Conservation (phyloP, 2,113 vertebrate genomes). For the Geothlypis trichas region DNA sequence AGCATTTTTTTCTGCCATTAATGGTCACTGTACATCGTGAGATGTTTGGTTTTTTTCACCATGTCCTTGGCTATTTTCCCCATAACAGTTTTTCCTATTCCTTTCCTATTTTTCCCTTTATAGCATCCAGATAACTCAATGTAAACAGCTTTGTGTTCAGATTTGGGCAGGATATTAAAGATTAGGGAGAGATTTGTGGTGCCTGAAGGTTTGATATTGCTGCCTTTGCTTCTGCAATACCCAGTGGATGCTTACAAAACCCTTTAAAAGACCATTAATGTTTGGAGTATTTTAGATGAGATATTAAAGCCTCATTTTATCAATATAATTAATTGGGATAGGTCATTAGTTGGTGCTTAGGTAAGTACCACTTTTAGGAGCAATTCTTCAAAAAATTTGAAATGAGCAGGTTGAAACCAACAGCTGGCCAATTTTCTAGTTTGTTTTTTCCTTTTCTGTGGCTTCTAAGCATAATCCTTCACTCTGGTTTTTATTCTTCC, state of each 20-base stretch:
- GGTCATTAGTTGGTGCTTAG: not conserved
- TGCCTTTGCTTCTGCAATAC: not conserved
- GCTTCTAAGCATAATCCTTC: not conserved
- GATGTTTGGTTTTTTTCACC: not conserved
- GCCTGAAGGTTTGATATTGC: not conserved
- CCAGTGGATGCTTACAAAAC: not conserved
- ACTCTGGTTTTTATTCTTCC: not conserved
- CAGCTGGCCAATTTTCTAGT: not conserved
- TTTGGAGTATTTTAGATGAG: not conserved
- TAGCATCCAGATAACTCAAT: not conserved
- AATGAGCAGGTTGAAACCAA: not conserved
- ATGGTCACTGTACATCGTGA: not conserved
- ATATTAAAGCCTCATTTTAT: not conserved
- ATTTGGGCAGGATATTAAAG: not conserved
- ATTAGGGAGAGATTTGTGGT: not conserved
- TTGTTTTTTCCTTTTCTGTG: not conserved
- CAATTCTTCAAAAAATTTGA: not conserved
- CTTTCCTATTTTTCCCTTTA: not conserved
- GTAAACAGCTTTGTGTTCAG: not conserved
- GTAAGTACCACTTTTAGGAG: accelerated
- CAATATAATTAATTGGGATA: not conserved
- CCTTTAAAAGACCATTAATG: not conserved
- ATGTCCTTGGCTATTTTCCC: not conserved
- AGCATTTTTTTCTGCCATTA: not conserved
- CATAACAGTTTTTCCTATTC: not conserved